Base-by-base conservation (phyloP, 35 echinoderm and acorn worm species). In the Hemicentrotus pulcherrimus region DNA sequence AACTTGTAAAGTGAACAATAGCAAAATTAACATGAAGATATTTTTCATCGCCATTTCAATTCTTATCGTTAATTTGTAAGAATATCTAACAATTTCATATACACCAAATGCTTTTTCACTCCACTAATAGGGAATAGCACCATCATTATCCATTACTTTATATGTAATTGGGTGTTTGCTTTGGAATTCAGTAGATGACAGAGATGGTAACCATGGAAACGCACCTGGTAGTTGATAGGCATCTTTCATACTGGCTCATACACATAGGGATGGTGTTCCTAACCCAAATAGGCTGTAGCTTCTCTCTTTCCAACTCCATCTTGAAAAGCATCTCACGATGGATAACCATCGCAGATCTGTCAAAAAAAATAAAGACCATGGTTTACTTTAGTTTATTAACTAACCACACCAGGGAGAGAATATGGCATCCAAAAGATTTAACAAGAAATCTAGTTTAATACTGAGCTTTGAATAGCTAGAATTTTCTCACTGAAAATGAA, bases 171-270 rank as follows among this genome's bases (percentile, higher is more conserved):
- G 22, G 1, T 78, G 65, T 4, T 71, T 71, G 61, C 61, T 28
- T 28, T 28, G 65, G 19, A 78, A 78, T n/a, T 2, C 15, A 55
- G 15, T 10, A 14, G 10, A 24, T 28, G 65, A 78, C 19, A 4
- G 65, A 78, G 22, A n/a, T 18, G 18, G 22, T 78, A 5, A 28
- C 65, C 24, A 78, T n/a, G 65, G 22, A 78, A n/a, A 78, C 86
- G 92, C 32, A 97, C 97, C 97, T 96, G 32, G 94, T 95, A 47
- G 97, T 97, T 32, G 86, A 47, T 48, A 96, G 93, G 6, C 89
- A 61, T 32, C 97, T 85, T 47, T 97, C 97, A 86, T 97, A 97
- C 92, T 97, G 97, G 19, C 94, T 92, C 97, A 97, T 97, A 86
- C 97, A 97, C 32, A 97, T 91, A 1, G 97, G 95, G 35, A 97